Base-by-base conservation (phyloP, 53 echinoderm and acorn worm species). In the Echinarachnius parma region DNA sequence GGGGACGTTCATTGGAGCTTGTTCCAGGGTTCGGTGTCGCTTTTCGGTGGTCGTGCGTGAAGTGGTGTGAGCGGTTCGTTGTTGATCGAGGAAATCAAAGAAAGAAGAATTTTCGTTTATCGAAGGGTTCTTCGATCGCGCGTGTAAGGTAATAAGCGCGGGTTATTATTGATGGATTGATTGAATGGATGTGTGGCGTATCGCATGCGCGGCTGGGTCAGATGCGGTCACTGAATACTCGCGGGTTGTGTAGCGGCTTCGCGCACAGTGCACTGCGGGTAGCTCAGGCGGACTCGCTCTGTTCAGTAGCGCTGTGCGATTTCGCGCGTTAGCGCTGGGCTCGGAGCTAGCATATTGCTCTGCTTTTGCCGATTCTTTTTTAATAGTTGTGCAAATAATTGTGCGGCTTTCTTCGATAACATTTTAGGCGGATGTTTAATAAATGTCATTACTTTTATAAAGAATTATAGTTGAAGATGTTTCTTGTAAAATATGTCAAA, bases 161-260 rank as follows among this genome's bases (percentile, higher is more conserved):
- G 68, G 48, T 31, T 52, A 68, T 68, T 68, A 68, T 68, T 68
- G 68, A 68, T 33, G 53, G 52, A 52, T 68, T 49, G 68, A 68
- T 52, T 52, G 68, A 49, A 49, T 68, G 68, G 31, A 66, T 50
- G 52, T 33, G 52, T 50, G 49, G 49, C 68, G 68, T 33, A 34
- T 52, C 34, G 68, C 31, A 16, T 33, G 48, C 28, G 68, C 53
- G 68, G 28, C 22, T 68, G 53, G 68, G 53, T 53, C 53, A 53
- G 33, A 20, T 52, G 20, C 53, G 67, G 68, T 53, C 53, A 53
- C 29, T 27, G 48, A 44, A n/a, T 18, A 11, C 60, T 31, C 22
- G 25, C 4, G 55, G 20, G 25, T 54, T 50, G 22, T 23, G 16
- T 29, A 53, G 28, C 21, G 8, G 25, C 19, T 20, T 47, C 3